Base-by-base conservation (phyloP, 2,888 invertebrate species). In the Ophion slaviceki region DNA sequence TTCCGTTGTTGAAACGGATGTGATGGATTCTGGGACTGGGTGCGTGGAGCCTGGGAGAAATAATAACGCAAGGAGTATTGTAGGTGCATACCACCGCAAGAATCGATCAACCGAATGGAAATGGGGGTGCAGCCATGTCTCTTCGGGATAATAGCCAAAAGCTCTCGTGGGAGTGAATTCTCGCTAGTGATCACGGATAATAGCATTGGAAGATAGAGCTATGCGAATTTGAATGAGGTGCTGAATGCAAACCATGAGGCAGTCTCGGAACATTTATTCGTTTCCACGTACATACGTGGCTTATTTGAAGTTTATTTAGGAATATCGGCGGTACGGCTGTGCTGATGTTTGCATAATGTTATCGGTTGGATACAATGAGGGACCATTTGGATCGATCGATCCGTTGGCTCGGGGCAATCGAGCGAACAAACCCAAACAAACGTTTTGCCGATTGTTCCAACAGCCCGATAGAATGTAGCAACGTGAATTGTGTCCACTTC, bases 1-100 rank as follows among this genome's bases (percentile, higher is more conserved):
- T 82, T 82, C 32, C 74, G 36, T 61, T 66, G 62, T 74, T 77
- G 53, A 72, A 80, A 36, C 40, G 36, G 68, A 68, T 66, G 40
- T 82, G 76, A 85, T 85, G 76, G 82, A 85, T 82, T 67, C 72
- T 28, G 28, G 20, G 53, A 45, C 74, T 68, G 76, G 53, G 53
- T 62, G 36, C 47, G 53, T 24, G n/a, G 57, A 45, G 61, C 75
- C 67, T 68, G 61, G 80, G 66, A 72, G 53, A 80, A 71, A 85
- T 82, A 82, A 82, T 82, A 70, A 78, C 57, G 45, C 64, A 67
- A 70, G 28, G 14, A 66, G 40, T 68, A 61, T 75, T 36, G 64
- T 20, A 67, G 53, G 72, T 75, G 76, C 14, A 57, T 40, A 40
- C 24, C 61, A 10, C 17, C n/a, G 62, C n/a, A 32, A 67, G 75